Evolutionary conservation across 2,113 vertebrate species (phyloP).

Genomic region (cat (Felis catus)): F.catus_Fca126_mat1.0 CM031420.1:108616501-108617000

Average conservation of each 20-base stretch:
- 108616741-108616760: not conserved
- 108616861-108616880: not conserved
- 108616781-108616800: not conserved
- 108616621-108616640: not conserved
- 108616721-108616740: accelerated
- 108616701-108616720: accelerated
- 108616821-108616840: not conserved
- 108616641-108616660: not conserved
- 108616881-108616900: not conserved
- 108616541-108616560: not conserved
- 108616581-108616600: not conserved
- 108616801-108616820: not conserved
- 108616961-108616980: not conserved
- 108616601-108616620: not conserved
- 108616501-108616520: not conserved
- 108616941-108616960: not conserved
- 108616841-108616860: not conserved
- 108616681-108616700: not conserved
- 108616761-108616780: not conserved
- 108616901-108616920: not conserved
- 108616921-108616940: not conserved
- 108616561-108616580: not conserved
- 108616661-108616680: not conserved
- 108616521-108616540: not conserved
- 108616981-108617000: not conserved